These are phyloP conservation scores for Porites australiensis DNA, from an alignment of 64 coral and sea anemone species.

Conservation along the genomic window DNA sequence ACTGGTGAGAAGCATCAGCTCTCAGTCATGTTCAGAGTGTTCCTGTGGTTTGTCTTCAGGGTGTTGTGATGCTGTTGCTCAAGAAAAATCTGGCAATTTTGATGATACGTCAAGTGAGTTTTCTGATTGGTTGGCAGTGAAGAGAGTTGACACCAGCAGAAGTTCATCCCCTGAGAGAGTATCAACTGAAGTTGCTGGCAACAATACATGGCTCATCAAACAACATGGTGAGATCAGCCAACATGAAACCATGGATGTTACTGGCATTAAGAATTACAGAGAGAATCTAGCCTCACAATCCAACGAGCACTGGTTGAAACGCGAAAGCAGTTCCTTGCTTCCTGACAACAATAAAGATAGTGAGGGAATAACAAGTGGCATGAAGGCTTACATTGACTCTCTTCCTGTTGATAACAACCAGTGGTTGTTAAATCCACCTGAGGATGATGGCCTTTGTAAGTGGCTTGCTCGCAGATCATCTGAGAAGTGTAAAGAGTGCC, in stretches of 20 bases:
- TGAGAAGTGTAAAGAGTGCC: slow-evolving; percentile 87
- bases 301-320: slow-evolving; percentile 38
- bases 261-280: slow-evolving; percentile 46
- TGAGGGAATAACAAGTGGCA: slow-evolving; percentile 21
- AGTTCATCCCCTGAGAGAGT: not conserved
- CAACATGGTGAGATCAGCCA: not conserved
- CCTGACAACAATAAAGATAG: slow-evolving; percentile 1
- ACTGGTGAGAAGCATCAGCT: slow-evolving; percentile 1
- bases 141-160: slow-evolving; percentile 26
- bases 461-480: slow-evolving; percentile 86
- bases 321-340: not conserved
- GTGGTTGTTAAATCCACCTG: slow-evolving; percentile 55
- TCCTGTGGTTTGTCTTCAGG: slow-evolving; percentile 8
- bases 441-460: slow-evolving; percentile 69
- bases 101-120: slow-evolving; percentile 52
- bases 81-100: not conserved
- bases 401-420: slow-evolving; percentile 69
- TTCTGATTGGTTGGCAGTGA: slow-evolving; percentile 65
- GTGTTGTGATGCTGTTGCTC: not conserved
- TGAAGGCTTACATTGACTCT: slow-evolving; percentile 64
- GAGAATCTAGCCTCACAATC: slow-evolving; percentile 39
- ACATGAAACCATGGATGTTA: not conserved
- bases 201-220: slow-evolving; percentile 14
- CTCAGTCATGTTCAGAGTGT: slow-evolving; percentile 55
- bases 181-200: not conserved